Conservation (phyloP, 2,797 vertebrate species). For the Pseudocheirus occidentalis region DNA sequence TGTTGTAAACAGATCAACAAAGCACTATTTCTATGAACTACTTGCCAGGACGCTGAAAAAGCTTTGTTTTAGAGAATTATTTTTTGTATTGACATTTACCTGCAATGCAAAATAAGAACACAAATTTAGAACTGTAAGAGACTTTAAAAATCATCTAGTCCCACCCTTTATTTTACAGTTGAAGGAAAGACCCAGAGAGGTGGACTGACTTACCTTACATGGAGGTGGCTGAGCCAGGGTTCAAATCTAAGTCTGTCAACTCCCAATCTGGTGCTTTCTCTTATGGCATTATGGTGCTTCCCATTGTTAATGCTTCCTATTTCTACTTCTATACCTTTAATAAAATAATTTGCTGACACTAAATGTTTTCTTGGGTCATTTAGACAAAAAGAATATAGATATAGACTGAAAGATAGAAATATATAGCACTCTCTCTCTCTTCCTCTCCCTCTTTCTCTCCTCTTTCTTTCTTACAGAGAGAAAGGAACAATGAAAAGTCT, state of each 20-base stretch:
- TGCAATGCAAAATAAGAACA: background rate
- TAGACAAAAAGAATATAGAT: background rate
- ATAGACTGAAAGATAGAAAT: background rate
- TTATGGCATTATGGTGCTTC: background rate
- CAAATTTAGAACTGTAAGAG: background rate
- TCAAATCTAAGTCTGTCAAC: background rate
- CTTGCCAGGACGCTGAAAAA: background rate
- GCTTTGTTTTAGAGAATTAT: background rate
- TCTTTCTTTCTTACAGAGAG: background rate
- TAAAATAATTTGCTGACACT: background rate
- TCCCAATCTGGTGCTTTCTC: background rate
- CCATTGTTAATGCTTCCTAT: background rate
- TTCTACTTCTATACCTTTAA: background rate
- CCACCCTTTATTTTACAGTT: background rate
- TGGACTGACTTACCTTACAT: background rate
- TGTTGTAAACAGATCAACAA: background rate
- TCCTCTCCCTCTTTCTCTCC: too few species aligned
- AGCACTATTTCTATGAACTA: background rate
- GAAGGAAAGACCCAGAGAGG: background rate
- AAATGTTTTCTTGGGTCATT: background rate
- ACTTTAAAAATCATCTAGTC: background rate
- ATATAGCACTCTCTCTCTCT: background rate
- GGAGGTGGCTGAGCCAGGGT: background rate
- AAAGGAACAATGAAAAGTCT: background rate
- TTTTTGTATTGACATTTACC: background rate